Evolutionary conservation across 2,113 vertebrate genomes (phyloP), one percentile per base, ranked within the genome.

Genomic region (Micromys minutus): DNA sequence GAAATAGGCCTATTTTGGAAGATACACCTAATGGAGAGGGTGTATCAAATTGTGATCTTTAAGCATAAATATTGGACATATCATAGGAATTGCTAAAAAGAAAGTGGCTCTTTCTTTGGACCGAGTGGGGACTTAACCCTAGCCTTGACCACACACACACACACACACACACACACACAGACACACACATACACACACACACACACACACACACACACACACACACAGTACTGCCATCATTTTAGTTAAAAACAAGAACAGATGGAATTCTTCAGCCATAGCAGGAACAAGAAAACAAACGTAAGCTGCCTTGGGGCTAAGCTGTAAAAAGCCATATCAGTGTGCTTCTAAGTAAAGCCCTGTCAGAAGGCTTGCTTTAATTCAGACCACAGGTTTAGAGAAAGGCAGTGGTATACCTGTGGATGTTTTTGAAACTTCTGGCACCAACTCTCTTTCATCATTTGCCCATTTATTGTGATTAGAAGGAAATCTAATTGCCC

Each of bases 1-100:
- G 59, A 92, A 79, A 93, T 90, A 80, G 85, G 89, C 93, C 95
- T 97, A 92, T 89, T 67, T 90, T 75, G 88, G 94, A 84, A 86
- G 94, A 90, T 93, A 93, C 76, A 87, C 92, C 95, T 87, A 97
- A 96, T 97, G 94, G 95, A 87, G 75, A 95, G 97, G 97, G 98
- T 99, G 98, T 98, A 98, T 98, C 98, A 99, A 98, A 98, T 97
- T 98, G 98, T 98, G 98, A 98, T 98, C 98, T 99, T 67, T 42
- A 83, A 29, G 13, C 22, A 61, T 59, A 83, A 42, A 59, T 7
- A 29, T 59, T 83, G 12, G 29, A 26, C 22, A 83, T 42, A 59
- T 59, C n/a, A 29, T 59, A 39, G 39, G 55, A 3, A 81, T 59
- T 81, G 55, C 79, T 42, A 81, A 29, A 12, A 52, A 13, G 6